Base-by-base conservation (phyloP, 2,113 vertebrate genomes). In the Alligator sinensis region DNA sequence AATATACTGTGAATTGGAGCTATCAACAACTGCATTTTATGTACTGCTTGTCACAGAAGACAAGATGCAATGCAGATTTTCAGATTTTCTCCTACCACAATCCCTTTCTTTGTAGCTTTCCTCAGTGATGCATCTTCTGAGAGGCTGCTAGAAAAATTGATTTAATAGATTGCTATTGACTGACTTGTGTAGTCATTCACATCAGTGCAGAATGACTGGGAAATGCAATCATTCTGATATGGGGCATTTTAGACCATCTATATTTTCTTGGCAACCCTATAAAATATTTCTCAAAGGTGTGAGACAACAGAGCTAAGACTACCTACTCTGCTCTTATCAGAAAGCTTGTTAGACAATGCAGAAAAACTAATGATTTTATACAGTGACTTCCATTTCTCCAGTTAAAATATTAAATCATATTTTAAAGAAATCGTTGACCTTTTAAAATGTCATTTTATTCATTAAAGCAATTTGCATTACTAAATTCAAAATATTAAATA, bases 381-480 rank as follows among this genome's bases (percentile, higher is more conserved):
- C 85, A 92, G 64, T 0, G 2, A 24, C 74, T 87, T 81, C 24
- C 27, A 90, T 83, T 54, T 76, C 82, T 84, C 64, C 77, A 58
- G 61, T 92, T 94, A 34, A 66, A 93, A 75, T 27, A 87, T 68
- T 84, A 82, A 66, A 75, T 94, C 80, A 2, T 3, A 82, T 95
- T 86, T 60, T 88, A 86, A 94, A 91, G 80, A 8, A 28, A 86
- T 82, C 87, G 81, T 82, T 91, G 87, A 95, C 91, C 93, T 97
- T 96, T 90, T 86, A 75, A 91, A 92, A 95, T 59, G 81, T 64
- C 21, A 54, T 76, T 89, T 92, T 86, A 88, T 94, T 91, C 86
- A 82, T 90, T 90, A 72, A 55, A 82, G 72, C 84, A 90, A 95
- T 94, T 86, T 95, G 55, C 66, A 92, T 75, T 55, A 84, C 81